Percentiles rank a stretch among this genome's conserved stretches.
phyloP scores from a whole-genome alignment of 2,888 invertebrate genomes.

The Lycaena phlaeas region DNA sequence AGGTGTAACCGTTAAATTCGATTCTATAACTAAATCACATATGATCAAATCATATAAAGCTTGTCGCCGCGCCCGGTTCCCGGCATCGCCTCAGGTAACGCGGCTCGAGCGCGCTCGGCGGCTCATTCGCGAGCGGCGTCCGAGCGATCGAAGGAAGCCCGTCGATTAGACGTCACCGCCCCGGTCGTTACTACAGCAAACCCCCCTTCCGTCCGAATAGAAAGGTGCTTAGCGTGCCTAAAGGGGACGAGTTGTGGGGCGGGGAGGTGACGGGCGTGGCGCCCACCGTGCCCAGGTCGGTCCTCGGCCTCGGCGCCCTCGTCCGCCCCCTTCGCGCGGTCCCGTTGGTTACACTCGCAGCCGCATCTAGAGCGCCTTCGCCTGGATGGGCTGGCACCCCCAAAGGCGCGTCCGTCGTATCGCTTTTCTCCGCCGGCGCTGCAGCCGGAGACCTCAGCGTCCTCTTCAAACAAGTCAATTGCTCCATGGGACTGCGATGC shows the following conservation, averaged over 20 bases:
- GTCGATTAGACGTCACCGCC: background rate
- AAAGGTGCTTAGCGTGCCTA: slow-evolving; percentile 85
- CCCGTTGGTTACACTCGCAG: slow-evolving; percentile 38
- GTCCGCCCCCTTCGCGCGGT: slow-evolving; percentile 32
- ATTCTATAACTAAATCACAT: slow-evolving; percentile 35
- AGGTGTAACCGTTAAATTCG: slow-evolving; percentile 23
- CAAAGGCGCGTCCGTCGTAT: slow-evolving; percentile 42
- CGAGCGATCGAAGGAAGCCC: slow-evolving; percentile 16
- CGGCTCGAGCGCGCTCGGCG: slow-evolving; percentile 15
- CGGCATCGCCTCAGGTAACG: slow-evolving; percentile 14
- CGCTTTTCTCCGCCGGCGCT: slow-evolving; percentile 34
- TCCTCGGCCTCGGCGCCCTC: slow-evolving; percentile 54
- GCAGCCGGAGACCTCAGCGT: slow-evolving; percentile 55
- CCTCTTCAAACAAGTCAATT: slow-evolving; percentile 80
- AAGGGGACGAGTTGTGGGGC: slow-evolving; percentile 48
- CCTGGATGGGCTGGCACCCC: slow-evolving; percentile 76
- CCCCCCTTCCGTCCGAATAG: slow-evolving; percentile 91
- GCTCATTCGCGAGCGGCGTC: slow-evolving; percentile 17
- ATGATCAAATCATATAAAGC: slow-evolving; percentile 23
- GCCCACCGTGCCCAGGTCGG: slow-evolving; percentile 57
- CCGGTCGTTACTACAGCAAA: slow-evolving; percentile 58
- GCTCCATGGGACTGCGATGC: slow-evolving; percentile 84
- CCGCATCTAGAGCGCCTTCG: slow-evolving; percentile 65
- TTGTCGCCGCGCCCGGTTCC: slow-evolving; percentile 15
- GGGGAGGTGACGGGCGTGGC: slow-evolving; percentile 29